Evolutionary conservation across 1,140 invertebrate species (phyloP), one percentile per base, ranked within the genome.

Genomic region (Diorhabda elongata): DNA sequence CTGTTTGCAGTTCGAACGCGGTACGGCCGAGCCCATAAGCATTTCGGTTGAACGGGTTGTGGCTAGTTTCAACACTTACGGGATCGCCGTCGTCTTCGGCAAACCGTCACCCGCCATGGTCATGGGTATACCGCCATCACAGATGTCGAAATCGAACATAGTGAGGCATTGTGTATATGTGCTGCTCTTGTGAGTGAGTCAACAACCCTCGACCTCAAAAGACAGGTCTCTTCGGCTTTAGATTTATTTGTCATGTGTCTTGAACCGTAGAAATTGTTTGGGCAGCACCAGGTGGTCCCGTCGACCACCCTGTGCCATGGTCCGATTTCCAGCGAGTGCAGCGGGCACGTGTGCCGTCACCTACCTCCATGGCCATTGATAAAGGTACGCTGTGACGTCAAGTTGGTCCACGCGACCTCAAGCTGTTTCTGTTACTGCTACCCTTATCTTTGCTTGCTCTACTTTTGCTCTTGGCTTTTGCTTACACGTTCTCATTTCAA

Each of bases 301-400:
- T 58, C 56, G 47, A 8, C 64, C 64, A 44, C 52, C 64, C 9
- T 47, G 11, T 65, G 64, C 26, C 47, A 65, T 65, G 64, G 64
- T 56, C 64, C 56, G 64, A 43, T 58, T 45, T 42, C 47, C 64
- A 58, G 52, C 47, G 4, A 65, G 47, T 57, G 75, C 71, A 73
- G 72, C 70, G 73, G 76, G 74, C 79, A 79, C 78, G 76, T 79
- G 78, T 79, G 76, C 75, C 78, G 66, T 67, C 74, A 70, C 71
- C 76, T 78, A 74, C 73, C 75, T 79, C 78, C 77, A 80, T 80
- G 79, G 79, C 76, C 77, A 79, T 79, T 80, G 79, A 79, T 79
- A 79, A 80, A 80, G 79, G 79, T 80, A 80, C 66, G 64, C 58
- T 56, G 64, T 76, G 76, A 78, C 76, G 76, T 77, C 76, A 77